phyloP scores from a whole-genome alignment of 2,888 invertebrate genomes.

The Apamea crenata region DNA sequence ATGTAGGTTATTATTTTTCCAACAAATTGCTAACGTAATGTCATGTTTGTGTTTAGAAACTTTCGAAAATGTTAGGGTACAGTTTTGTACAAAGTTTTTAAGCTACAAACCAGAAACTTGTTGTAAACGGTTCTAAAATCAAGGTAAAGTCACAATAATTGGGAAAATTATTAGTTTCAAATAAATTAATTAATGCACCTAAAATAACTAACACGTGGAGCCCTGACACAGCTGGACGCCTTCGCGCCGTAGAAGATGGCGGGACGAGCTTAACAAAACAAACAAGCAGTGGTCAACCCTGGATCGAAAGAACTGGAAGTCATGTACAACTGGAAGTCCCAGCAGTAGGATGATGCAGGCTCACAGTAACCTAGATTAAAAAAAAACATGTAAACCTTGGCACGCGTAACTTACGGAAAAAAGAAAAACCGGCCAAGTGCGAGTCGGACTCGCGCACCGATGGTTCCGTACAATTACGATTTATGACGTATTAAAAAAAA shows the following conservation, averaged over 20 bases:
- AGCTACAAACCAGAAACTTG: background rate
- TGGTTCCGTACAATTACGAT: too few relatives aligned
- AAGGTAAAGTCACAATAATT: background rate
- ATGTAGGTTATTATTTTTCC: conserved; percentile 20
- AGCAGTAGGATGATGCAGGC: background rate
- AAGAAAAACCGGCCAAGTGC: too few relatives aligned
- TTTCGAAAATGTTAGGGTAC: background rate
- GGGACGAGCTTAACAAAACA: background rate
- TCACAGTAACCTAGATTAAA: background rate
- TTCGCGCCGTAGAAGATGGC: background rate
- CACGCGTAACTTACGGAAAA: too few relatives aligned
- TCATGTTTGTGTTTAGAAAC: background rate
- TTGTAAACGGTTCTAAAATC: background rate
- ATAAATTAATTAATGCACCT: background rate
- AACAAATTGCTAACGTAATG: conserved; percentile 13
- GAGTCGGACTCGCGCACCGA: too few relatives aligned
- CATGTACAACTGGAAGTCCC: background rate
- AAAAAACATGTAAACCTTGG: background rate
- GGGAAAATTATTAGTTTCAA: background rate
- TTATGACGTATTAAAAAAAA: too few relatives aligned
- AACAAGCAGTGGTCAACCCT: background rate
- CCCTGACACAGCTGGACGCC: too few relatives aligned
- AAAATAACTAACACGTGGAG: too few relatives aligned
- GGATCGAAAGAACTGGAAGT: background rate
- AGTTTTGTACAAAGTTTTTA: background rate